Evolutionary conservation across 1,140 invertebrate species (phyloP), one percentile per base, ranked within the genome.

Genomic region (Aleiodes sp.): DNA sequence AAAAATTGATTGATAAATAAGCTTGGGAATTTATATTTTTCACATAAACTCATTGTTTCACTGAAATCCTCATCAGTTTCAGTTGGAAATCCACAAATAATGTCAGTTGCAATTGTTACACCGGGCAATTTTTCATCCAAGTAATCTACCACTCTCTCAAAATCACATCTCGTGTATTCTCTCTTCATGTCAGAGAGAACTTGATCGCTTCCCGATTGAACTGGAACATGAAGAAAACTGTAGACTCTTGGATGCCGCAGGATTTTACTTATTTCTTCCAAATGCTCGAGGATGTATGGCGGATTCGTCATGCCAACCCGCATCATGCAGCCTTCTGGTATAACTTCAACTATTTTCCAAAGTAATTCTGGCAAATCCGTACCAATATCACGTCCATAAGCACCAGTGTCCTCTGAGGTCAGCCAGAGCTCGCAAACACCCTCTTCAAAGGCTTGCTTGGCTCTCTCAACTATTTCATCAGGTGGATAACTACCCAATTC

Each of bases 1-100:
- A 95, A 99, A 85, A 98, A 99, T 84, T 99, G 97, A 86, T 99
- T 99, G 68, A 99, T 99, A 82, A 98, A 99, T 2, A 99, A 87
- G 76, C 93, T 94, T 0, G 97, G 94, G 83, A 99, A 99, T 75
- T 92, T 91, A 78, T 98, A 97, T 79, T 96, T 92, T 63, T 87
- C 82, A 76, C 98, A 96, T 0, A 99, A 85, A 2, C 87, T 82
- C 88, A 98, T 87, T 0, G 97, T 98, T 66, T 96, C 91, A 43
- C 94, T 88, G 86, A 99, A 99, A 86, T 99, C 95, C 71, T 88
- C 81, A 19, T 94, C 92, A 0, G 94, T 98, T 88, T 99, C 98
- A 2, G 95, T 98, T 0, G 98, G 98, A 85, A 99, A 99, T 0
- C 98, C 98, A 86, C 97, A 99, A 77, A 99, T 99, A 33, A 99